phyloP scores from a whole-genome alignment of 1,140 invertebrate species.

The Drosophila ohnishii region DNA sequence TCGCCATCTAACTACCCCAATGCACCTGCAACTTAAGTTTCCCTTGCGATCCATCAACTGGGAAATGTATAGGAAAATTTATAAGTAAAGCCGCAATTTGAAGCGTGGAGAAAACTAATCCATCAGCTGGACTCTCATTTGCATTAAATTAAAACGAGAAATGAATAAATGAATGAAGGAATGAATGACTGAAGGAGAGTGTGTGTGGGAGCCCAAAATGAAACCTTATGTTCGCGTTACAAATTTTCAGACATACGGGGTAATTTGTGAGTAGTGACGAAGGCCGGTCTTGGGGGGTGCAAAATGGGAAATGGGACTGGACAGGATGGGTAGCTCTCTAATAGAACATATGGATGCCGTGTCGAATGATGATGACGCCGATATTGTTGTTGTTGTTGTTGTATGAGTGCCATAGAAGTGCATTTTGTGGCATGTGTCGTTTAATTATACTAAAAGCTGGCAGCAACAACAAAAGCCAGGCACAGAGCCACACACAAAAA shows the following conservation, averaged over 20 bases:
- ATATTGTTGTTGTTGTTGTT: constrained; percentile 25
- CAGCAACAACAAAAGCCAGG: constrained; percentile 61
- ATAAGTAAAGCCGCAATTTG: constrained; percentile 49
- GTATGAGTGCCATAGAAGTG: constrained; percentile 72
- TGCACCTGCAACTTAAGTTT: constrained; percentile 32
- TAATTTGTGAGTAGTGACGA: constrained; percentile 42
- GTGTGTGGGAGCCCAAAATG: constrained; percentile 38
- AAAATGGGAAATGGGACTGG: neutral
- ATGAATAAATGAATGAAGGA: neutral
- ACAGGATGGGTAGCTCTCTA: constrained; percentile 22
- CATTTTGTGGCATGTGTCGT: constrained; percentile 82
- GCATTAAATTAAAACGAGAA: constrained; percentile 45
- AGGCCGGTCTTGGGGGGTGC: constrained; percentile 2
- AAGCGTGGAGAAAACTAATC: constrained; percentile 51
- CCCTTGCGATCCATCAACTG: constrained; percentile 60
- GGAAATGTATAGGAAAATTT: constrained; percentile 9
- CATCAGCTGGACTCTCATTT: constrained; percentile 68
- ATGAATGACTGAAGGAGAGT: neutral
- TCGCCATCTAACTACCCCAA: constrained; percentile 10
- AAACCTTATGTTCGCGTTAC: constrained; percentile 70
- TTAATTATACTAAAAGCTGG: constrained; percentile 81
- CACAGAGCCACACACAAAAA: constrained; percentile 26
- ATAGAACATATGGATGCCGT: constrained; percentile 79
- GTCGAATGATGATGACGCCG: constrained; percentile 56
- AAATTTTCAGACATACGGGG: constrained; percentile 60